These are phyloP conservation scores for Bursaphelenchus mucronatus DNA, from an alignment of 1,140 invertebrate species.

Conservation along the genomic window DNA sequence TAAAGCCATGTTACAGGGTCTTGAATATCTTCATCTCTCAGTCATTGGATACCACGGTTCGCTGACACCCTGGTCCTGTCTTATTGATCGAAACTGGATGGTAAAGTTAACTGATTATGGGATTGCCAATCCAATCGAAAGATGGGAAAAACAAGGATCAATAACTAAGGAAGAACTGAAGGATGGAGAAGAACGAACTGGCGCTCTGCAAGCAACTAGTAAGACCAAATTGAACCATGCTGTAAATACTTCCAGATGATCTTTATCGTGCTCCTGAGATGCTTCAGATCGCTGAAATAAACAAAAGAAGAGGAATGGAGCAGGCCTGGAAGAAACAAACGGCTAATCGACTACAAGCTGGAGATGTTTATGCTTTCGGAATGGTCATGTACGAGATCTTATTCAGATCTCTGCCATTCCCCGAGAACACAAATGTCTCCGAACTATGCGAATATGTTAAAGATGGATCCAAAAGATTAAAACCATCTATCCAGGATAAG, in stretches of 20 bases:
- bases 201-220: constrained; percentile 52
- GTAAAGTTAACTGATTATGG: constrained; percentile 59
- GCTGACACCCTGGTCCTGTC: constrained; percentile 55
- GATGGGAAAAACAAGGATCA: constrained; percentile 57
- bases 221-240: constrained; percentile 3
- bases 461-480: constrained; percentile 51
- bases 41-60: constrained; percentile 58
- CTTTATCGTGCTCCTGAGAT: constrained; percentile 34
- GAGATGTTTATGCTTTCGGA: constrained; percentile 58
- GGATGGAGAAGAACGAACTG: constrained; percentile 55
- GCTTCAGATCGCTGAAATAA: constrained; percentile 41
- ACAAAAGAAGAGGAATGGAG: constrained; percentile 38
- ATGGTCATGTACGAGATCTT: constrained; percentile 61
- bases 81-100: constrained; percentile 61
- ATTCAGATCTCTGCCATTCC: constrained; percentile 54
- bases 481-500: constrained; percentile 53
- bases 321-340: constrained; percentile 56
- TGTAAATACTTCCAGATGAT: neutral
- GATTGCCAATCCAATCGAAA: constrained; percentile 55
- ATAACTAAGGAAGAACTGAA: constrained; percentile 53
- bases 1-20: constrained; percentile 34
- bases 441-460: constrained; percentile 54
- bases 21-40: constrained; percentile 57
- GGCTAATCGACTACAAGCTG: constrained; percentile 41
- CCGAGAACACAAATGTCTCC: constrained; percentile 42